Evolutionary conservation across 2,888 invertebrate genomes (phyloP), one percentile per base, ranked within the genome.

Genomic region (Meganola albula): DNA sequence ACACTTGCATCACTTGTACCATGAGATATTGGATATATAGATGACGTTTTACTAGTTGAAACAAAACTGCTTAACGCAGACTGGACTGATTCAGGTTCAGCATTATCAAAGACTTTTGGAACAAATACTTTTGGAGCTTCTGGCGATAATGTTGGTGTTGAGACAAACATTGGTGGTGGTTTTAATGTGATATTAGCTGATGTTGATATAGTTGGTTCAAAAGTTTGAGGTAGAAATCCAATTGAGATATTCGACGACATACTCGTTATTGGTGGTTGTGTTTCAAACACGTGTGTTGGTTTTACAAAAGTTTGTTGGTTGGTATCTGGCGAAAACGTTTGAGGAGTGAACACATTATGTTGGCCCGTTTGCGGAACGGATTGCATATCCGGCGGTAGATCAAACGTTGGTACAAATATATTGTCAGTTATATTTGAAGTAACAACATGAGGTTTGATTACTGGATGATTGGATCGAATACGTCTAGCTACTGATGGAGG

Each of bases 401-500:
- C 49, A 21, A 62, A 48, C 3, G 59, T 46, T 13, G 79, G 82
- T 11, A 74, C 53, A 33, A 83, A 79, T 40, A 80, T 75, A 38
- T 77, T 74, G 2, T 63, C 63, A 12, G 57, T 43, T 4, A 48
- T 45, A 1, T 50, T 36, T 5, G 60, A 37, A 4, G 57, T 55
- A 8, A 55, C 38, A 2, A 53, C 37, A 41, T 68, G 67, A 3
- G 57, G 54, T 58, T 74, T 80, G 0, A 76, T 63, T 1, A 73
- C 43, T 1, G 77, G 73, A 33, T 82, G 74, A 36, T 72, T 74
- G 1, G 71, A 64, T 0, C 71, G 58, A 37, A 84, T 70, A 9
- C 79, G 67, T 28, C 84, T 73, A 10, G 84, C 84, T 0, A 84
- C 74, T 1, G 85, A 84, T 0, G 84, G 84, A 4, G 85, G 84